Evolutionary conservation across 2,797 vertebrate genomes (phyloP).

Genomic region (Microhierax caerulescens): DNA sequence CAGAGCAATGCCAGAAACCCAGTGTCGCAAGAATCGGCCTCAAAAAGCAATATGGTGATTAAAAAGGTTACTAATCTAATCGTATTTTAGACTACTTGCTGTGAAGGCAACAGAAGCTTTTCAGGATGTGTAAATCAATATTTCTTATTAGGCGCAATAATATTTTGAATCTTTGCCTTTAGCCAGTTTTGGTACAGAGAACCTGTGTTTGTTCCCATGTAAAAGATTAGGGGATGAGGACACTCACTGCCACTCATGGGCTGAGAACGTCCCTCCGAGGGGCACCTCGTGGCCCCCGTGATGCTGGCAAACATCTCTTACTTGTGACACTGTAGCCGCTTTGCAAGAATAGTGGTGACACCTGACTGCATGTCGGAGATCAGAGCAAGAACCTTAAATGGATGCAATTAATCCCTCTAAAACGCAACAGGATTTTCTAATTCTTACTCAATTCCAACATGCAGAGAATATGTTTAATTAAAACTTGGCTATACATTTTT

Average conservation of each 20-base stretch:
- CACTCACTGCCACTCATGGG: fast-evolving
- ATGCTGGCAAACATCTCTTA: neutral
- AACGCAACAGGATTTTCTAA: slow-evolving; percentile 4
- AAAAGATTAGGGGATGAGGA: neutral
- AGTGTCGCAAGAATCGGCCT: neutral
- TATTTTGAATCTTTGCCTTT: neutral
- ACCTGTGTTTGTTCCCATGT: neutral
- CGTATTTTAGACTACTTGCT: neutral
- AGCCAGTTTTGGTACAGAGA: neutral
- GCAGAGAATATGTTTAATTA: slow-evolving; percentile 76
- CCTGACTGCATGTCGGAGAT: neutral
- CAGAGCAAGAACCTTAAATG: neutral
- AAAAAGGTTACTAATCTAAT: neutral
- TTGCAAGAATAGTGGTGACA: neutral
- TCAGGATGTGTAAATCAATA: neutral
- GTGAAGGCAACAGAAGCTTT: neutral
- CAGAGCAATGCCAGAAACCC: neutral
- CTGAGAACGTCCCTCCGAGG: neutral
- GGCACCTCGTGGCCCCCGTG: neutral
- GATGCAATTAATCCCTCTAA: slow-evolving; percentile 26
- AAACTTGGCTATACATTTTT: slow-evolving; percentile 62
- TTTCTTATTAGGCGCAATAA: neutral
- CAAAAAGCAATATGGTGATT: neutral
- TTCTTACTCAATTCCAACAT: slow-evolving; percentile 54
- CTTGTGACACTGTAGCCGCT: neutral